Conservation (phyloP, 2,113 vertebrate genomes). For the Gymnocephalus cernua region DNA sequence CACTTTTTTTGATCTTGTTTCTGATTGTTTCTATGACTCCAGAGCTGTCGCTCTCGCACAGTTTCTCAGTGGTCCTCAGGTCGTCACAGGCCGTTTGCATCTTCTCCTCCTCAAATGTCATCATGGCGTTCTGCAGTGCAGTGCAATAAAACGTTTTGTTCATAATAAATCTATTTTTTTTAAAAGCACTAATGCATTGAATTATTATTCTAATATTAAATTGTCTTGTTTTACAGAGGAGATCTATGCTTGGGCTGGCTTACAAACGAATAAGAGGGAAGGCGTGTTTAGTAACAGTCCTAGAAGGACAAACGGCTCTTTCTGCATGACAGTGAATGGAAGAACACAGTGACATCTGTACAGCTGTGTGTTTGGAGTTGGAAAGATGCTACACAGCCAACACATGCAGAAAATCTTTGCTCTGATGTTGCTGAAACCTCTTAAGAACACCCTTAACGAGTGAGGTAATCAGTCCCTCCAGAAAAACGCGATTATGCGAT, state of each 20-base stretch:
- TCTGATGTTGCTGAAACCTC: background rate
- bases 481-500: no score
- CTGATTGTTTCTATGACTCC: slow-evolving; percentile 98
- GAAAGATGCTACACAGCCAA: background rate
- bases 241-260: slow-evolving; percentile 15
- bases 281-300: slow-evolving; percentile 51
- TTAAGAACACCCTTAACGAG: background rate
- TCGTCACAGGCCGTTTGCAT: slow-evolving; percentile 98
- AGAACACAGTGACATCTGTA: slow-evolving; percentile 50
- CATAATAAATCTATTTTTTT: background rate
- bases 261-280: slow-evolving; percentile 27
- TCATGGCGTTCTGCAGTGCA: slow-evolving; percentile 93
- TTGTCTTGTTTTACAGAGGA: background rate
- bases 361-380: slow-evolving; percentile 38
- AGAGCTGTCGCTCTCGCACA: slow-evolving; percentile 95
- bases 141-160: background rate
- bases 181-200: background rate
- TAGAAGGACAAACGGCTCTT: slow-evolving; percentile 59
- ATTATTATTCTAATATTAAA: slow-evolving; percentile 6
- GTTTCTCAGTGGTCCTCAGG: slow-evolving; percentile 95
- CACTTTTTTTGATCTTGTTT: slow-evolving; percentile 98
- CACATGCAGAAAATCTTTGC: background rate
- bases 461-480: no score
- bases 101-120: slow-evolving; percentile 99
- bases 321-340: slow-evolving; percentile 57